Base-by-base conservation (phyloP, 1,140 invertebrate species). In the Sycophila sp. region DNA sequence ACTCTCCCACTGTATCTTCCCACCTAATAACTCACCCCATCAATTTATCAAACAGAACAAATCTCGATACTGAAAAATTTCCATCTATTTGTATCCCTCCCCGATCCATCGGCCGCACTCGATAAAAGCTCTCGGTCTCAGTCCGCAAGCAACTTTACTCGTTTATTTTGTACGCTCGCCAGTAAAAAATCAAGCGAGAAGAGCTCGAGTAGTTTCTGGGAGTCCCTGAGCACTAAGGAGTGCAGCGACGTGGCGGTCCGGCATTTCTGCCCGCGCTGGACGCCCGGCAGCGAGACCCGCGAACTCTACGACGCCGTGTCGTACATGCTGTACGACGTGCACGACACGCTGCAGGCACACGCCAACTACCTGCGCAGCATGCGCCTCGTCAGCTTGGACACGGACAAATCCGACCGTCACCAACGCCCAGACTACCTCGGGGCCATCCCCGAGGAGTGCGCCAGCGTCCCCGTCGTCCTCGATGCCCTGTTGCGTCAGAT, bases 261-360 rank as follows among this genome's bases (percentile, higher is more conserved):
- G n/a, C 13, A 26, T 2, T 65, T 55, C 10, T 65, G 69, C 30
- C 69, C 59, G 0, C 19, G 51, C 13, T 30, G 10, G 0, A 45
- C 28, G 3, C 26, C 17, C 3, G 34, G 55, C 1, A 7, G 4
- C 7, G 69, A 63, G 70, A 10, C 71, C 73, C 26, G 78, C 59
- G 74, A 80, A 3, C 81, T 89, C 56, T 89, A 89, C 74, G 85
- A 89, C 58, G 82, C 85, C 70, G 58, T 89, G 40, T 87, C 86
- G 63, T 85, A 75, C 60, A 78, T 88, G 17, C 79, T 88, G 69
- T 88, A 88, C 49, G 87, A 89, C 73, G 75, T 89, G 28, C 85
- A 88, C 75, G 87, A 90, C 13, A 75, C 80, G 87, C 60, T 82
- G 78, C 19, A 74, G 83, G 71, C 86, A 70, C 86, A 88, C 71